Conservation (phyloP, 2,797 vertebrate species). For the Cossypha dichroa region DNA sequence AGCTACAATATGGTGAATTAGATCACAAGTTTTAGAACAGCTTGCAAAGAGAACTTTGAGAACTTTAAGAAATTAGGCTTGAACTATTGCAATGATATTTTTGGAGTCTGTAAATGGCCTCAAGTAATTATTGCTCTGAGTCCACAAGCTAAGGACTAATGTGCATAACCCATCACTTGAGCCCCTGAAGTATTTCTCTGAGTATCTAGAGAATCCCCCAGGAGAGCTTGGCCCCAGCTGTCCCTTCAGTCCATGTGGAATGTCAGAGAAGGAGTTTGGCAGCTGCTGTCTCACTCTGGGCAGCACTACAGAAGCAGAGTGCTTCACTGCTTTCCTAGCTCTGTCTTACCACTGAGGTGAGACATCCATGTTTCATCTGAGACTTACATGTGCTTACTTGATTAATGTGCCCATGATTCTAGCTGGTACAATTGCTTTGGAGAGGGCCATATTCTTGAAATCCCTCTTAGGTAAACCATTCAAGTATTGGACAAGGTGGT, state of each 20-base stretch:
- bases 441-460: background rate
- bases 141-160: background rate
- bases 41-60: background rate
- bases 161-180: background rate
- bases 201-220: background rate
- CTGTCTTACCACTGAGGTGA: background rate
- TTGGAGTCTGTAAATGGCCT: background rate
- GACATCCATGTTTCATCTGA: background rate
- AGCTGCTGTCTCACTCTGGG: background rate
- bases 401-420: background rate
- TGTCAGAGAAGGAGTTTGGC: background rate
- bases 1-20: background rate
- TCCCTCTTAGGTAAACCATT: background rate
- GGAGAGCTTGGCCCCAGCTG: background rate
- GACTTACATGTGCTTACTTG: background rate
- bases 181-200: background rate
- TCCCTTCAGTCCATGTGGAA: background rate
- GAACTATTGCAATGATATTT: background rate
- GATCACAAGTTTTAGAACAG: background rate
- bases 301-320: background rate
- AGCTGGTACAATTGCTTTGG: background rate
- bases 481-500: background rate
- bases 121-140: background rate
- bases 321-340: background rate
- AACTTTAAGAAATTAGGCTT: background rate